A percentile compares a stretch with the other conserved stretches of the same genome.
These are phyloP conservation scores for Cynoglossus semilaevis DNA, from an alignment of 2,113 vertebrate genomes.

Conservation along the genomic window DNA sequence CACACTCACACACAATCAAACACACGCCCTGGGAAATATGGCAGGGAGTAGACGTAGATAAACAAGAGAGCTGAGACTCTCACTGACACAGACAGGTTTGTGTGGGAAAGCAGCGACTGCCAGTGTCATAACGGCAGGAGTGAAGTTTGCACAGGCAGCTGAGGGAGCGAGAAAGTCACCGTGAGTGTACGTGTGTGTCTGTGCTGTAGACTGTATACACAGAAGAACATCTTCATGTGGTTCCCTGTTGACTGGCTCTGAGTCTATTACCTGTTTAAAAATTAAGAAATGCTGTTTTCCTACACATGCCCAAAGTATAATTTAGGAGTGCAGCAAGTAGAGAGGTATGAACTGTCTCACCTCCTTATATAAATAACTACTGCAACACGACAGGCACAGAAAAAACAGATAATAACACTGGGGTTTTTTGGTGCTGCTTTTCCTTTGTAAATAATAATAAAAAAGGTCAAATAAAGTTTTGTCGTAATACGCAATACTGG, in stretches of 20 bases:
- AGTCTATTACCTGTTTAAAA: conserved; percentile 30
- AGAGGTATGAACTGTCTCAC: background rate
- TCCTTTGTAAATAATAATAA: too few species aligned
- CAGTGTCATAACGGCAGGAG: conserved; percentile 46
- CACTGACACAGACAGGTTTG: conserved; percentile 20
- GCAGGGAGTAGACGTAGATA: conserved; percentile 33
- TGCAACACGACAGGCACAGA: too few species aligned
- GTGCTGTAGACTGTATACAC: conserved; percentile 57
- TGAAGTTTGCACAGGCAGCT: conserved; percentile 44
- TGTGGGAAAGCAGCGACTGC: conserved; percentile 24
- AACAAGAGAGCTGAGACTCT: conserved; percentile 51
- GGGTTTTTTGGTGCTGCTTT: too few species aligned
- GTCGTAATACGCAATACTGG: too few species aligned
- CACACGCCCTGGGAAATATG: conserved; percentile 8
- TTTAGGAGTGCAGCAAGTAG: background rate
- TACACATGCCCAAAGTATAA: too few species aligned
- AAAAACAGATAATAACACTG: too few species aligned
- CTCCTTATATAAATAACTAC: background rate
- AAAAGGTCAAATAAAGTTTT: too few species aligned
- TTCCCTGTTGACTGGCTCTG: conserved; percentile 70
- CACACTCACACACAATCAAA: conserved; percentile 18
- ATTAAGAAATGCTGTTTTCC: too few species aligned
- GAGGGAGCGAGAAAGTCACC: conserved; percentile 24
- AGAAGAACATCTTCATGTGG: conserved; percentile 63
- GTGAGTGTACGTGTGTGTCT: conserved; percentile 9